phyloP scores from a whole-genome alignment of 2,888 invertebrate species.

The Sepiola atlantica region DNA sequence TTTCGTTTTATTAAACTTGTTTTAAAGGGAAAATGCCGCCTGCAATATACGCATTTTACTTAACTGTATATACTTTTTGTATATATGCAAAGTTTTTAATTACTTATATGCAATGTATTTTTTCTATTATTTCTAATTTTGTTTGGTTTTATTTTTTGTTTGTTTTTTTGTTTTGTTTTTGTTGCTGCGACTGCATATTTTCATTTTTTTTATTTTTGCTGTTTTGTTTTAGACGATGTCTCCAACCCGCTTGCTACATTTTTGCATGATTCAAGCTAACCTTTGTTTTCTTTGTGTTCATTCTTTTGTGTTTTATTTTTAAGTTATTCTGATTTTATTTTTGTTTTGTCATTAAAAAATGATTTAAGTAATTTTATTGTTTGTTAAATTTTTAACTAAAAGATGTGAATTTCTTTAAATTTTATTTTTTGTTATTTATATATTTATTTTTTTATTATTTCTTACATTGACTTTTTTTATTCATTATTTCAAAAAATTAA shows the following conservation, averaged over 20 bases:
- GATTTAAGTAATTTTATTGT: not conserved
- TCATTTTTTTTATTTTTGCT: not conserved
- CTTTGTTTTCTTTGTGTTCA: not conserved
- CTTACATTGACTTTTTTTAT: conserved; percentile 9
- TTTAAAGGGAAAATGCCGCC: too few relatives aligned
- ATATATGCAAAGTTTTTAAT: not conserved
- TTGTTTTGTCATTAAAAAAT: not conserved
- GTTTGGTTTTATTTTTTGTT: too few relatives aligned
- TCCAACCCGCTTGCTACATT: not conserved
- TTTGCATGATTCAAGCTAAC: not conserved
- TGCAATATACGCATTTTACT: too few relatives aligned
- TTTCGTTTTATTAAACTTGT: too few relatives aligned
- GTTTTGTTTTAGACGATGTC: not conserved
- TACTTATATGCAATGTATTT: not conserved
- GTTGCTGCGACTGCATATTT: not conserved
- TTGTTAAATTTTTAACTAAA: not conserved
- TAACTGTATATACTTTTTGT: not conserved
- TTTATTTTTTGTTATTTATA: too few relatives aligned
- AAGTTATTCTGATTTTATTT: not conserved
- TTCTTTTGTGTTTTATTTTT: not conserved
- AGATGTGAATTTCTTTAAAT: not conserved
- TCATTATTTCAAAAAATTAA: not conserved
- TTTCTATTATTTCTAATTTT: too few relatives aligned
- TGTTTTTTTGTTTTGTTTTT: not conserved
- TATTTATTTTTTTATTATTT: not conserved